Evolutionary conservation across 2,797 vertebrate genomes (phyloP), one percentile per base, ranked within the genome.

Genomic region (Acanthurus leucopareius): DNA sequence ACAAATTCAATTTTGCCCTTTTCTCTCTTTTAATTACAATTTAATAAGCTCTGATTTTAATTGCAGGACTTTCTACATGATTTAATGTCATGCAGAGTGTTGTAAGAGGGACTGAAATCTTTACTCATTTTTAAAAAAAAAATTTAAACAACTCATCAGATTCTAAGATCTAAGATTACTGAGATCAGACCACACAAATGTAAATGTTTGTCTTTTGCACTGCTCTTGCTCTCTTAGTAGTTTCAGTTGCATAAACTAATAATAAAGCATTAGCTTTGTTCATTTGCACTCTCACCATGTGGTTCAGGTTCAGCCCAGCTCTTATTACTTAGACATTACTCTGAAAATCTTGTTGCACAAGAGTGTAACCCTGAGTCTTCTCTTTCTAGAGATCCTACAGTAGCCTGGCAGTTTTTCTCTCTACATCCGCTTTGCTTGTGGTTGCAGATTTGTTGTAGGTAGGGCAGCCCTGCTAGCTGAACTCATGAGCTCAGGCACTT

Each of bases 281-380:
- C 42, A 76, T 83, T 63, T 53, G 72, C 58, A 45, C 69, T 65
- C 28, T 58, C 10, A n/a, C 81, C 70, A 76, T 77, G 73, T 64
- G 69, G 75, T 73, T 69, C 70, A 66, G 57, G 48, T 28, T 45
- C 60, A 4, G 1, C 56, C 35, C 58, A 22, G 60, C 51, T 72
- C 40, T 63, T 45, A 62, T 68, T 82, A 71, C 13, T 32, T 66
- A 25, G 45, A 73, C 80, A 61, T 56, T 63, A 73, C 64, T 86
- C 48, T 82, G 67, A 71, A 75, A 67, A 73, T 77, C 64, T 66
- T 10, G 75, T 81, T 79, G 78, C 66, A 9, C 53, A 63, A 73
- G 76, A 81, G 25, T 25, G 35, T 49, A 59, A 58, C 40, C 10
- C 13, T 66, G 62, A 32, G 47, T 84, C 51, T 82, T 38, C 49